Conservation (phyloP, 2,797 vertebrate genomes). For the Carduelis carduelis region DNA sequence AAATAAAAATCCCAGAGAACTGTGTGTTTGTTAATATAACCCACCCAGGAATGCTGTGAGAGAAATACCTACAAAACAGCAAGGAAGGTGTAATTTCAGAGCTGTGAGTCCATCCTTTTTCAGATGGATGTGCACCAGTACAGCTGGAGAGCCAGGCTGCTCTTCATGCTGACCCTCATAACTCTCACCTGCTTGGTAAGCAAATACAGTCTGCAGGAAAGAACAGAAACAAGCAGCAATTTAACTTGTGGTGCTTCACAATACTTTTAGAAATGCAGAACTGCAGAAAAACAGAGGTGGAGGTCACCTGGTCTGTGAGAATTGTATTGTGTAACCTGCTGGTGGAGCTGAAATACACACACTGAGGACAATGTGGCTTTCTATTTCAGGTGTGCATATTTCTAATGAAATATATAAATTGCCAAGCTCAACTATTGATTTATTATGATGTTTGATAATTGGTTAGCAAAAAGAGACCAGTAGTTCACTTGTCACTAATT, state of each 20-base stretch:
- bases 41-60: neutral
- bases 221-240: neutral
- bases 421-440: neutral
- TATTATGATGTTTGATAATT: neutral
- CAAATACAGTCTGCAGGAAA: neutral
- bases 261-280: neutral
- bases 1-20: neutral
- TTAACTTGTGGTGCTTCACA: neutral
- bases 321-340: fast-evolving
- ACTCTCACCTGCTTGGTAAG: neutral
- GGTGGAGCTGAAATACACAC: neutral
- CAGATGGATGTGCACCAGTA: neutral
- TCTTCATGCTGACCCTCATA: fast-evolving
- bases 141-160: neutral
- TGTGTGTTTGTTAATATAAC: neutral
- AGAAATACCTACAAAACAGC: neutral
- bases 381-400: neutral
- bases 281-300: neutral
- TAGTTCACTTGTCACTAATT: neutral
- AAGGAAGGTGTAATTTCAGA: neutral
- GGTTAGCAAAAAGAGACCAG: neutral
- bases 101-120: neutral
- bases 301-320: neutral
- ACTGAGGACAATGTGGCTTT: neutral
- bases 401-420: neutral